A percentile compares a stretch with the other conserved stretches of the same genome.
Evolutionary conservation across 2,888 invertebrate genomes (phyloP).

Genomic region (Brachypalpus laphriformis): DNA sequence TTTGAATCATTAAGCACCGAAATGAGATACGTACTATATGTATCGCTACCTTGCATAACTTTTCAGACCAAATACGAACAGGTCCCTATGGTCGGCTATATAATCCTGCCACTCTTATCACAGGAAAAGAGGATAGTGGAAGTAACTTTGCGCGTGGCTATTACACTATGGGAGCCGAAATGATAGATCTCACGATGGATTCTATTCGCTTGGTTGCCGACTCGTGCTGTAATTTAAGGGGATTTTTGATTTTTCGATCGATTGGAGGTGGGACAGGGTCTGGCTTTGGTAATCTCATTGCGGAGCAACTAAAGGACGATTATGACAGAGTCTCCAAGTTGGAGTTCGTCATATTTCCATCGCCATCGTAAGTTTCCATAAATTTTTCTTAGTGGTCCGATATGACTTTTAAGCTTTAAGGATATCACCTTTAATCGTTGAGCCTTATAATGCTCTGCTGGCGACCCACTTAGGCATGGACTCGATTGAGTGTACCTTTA

Average conservation of each 20-base stretch:
- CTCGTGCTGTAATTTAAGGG: constrained; percentile 85
- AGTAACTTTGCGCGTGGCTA: constrained; percentile 93
- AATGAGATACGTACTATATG: not conserved
- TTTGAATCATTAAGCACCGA: constrained; percentile 77
- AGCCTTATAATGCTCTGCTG: constrained; percentile 90
- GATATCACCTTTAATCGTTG: constrained; percentile 89
- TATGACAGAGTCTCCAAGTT: constrained; percentile 87
- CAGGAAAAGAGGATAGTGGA: constrained; percentile 93
- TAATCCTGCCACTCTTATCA: constrained; percentile 89
- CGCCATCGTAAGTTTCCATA: constrained; percentile 85
- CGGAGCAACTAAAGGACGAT: constrained; percentile 86
- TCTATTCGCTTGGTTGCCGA: constrained; percentile 87
- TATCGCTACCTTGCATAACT: too few species aligned
- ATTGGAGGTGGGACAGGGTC: constrained; percentile 92
- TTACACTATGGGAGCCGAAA: constrained; percentile 90
- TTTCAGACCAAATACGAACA: constrained; percentile 86
- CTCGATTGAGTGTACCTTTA: constrained; percentile 87
- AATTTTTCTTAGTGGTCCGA: too few species aligned
- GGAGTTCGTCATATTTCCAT: constrained; percentile 91
- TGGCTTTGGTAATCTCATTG: constrained; percentile 87
- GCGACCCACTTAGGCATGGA: constrained; percentile 88
- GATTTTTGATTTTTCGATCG: constrained; percentile 87
- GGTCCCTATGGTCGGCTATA: constrained; percentile 89
- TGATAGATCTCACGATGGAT: constrained; percentile 89
- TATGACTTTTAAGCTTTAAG: constrained; percentile 85